Evolutionary conservation across 2,113 vertebrate genomes (phyloP).

Genomic region (Cervus canadensis): DNA sequence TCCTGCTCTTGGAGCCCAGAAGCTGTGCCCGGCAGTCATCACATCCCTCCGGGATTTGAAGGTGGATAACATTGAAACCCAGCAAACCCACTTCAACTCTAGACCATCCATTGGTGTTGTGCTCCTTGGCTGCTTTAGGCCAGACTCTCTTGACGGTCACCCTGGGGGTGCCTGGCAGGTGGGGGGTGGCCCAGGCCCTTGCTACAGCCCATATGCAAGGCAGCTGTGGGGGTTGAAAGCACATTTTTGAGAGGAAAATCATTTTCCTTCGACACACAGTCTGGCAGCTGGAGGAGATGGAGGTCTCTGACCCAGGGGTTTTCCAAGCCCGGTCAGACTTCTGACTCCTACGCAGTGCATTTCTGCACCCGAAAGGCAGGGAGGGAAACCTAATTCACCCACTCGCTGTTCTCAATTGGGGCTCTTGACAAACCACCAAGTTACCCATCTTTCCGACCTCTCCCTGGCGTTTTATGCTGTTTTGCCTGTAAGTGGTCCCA

Average conservation of each 20-base stretch:
- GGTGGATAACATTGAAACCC: not conserved
- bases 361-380: not conserved
- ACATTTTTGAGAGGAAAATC: conserved; percentile 35
- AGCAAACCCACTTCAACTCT: not conserved
- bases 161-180: not conserved
- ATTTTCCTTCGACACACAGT: not conserved
- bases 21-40: not conserved
- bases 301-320: not conserved
- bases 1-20: not conserved
- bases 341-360: not conserved
- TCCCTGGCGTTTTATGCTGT: not conserved
- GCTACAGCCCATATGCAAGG: not conserved
- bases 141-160: not conserved
- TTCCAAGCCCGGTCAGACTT: not conserved
- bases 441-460: not conserved
- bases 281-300: not conserved
- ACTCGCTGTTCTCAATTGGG: not conserved
- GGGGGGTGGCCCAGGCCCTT: not conserved
- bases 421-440: not conserved
- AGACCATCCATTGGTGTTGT: not conserved
- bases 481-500: not conserved
- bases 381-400: not conserved
- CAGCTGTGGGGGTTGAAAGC: not conserved
- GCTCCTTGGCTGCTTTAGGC: not conserved
- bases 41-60: not conserved